Evolutionary conservation across 2,797 vertebrate species (phyloP), one percentile per base, ranked within the genome.

Genomic region (Crypturellus tataupa): DNA sequence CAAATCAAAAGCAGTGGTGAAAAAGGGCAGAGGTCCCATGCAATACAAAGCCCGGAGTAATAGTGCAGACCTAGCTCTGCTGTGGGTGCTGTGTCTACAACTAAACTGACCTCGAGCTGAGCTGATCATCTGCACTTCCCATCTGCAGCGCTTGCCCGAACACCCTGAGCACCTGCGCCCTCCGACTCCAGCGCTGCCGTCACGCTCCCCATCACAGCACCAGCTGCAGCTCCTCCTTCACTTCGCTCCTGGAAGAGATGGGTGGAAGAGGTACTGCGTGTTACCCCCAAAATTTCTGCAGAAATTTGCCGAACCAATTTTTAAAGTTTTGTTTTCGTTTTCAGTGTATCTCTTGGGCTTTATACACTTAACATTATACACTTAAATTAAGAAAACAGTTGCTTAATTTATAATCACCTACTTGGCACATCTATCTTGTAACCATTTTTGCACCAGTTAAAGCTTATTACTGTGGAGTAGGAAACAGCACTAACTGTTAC

Each of bases 151-250:
- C 25, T 51, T 17, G n/a, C 4, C 62, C 68, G 29, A 79, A 44
- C 23, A 49, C 31, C 0, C 0, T 63, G 37, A 75, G 63, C 33
- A 37, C 20, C 80, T 0, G 0, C 35, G 63, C 33, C 37, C 15
- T 7, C 47, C 13, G 33, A 29, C 44, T 55, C 56, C 39, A 7
- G 29, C 13, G 44, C 51, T 44, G 27, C 29, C 9, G 46, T 62
- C 17, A 5, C 40, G 23, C 39, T 62, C 64, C 40, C 44, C 25
- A 29, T 67, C 17, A 4, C 7, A 51, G 13, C 64, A 63, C 18
- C 29, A 31, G 18, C 27, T 5, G 46, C 13, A 59, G 56, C 67
- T 85, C n/a, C 62, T 60, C 4, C 47, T 80, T 58, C 9, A 23
- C n/a, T 56, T 46, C 2, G 1, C 25, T 70, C 62, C 27, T 51